Evolutionary conservation across 2,888 invertebrate genomes (phyloP), one percentile per base, ranked within the genome.

Genomic region (Trichacis sp.): DNA sequence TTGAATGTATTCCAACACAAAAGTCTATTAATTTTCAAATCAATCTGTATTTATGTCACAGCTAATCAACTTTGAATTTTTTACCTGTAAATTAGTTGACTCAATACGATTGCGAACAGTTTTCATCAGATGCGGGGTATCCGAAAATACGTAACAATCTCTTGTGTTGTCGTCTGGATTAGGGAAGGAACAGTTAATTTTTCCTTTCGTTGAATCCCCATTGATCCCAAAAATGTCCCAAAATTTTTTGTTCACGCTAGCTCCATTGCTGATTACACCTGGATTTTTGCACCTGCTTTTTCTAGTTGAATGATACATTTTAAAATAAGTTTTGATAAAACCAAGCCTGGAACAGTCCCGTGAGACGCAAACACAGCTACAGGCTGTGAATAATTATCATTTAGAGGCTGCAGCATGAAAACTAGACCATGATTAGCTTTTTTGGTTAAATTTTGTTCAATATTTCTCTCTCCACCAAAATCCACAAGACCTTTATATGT

Each of bases 401-500:
- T 5, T 5, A 24, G 3, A 5, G 24, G 3, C 24, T 24, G 24
- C 3, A 24, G 8, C 24, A 24, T 24, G 8, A 24, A 24, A 8
- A 24, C 24, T 24, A 24, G 8, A 8, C 24, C 24, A 8, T 24
- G 24, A 24, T 24, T 24, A 5, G 24, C 24, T 8, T 15, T 20
- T 68, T 45, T 74, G 72, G 40, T 77, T 88, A 87, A 73, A 85
- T 87, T 94, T 15, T 86, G 94, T 73, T n/a, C 20, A 12, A 14
- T 19, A 11, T 9, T 12, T 9, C 17, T 11, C 4, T 29, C 29
- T 9, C 2, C 88, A 5, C 3, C 90, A 43, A 86, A 87, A 64
- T 81, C 86, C 14, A 81, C 89, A 9, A 87, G 93, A 60, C 85
- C 91, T 40, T 87, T 89, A 18, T 92, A 92, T 0, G 87, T 96